phyloP scores from a whole-genome alignment of 1,140 invertebrate species.

The Drosophila punjabiensis region DNA sequence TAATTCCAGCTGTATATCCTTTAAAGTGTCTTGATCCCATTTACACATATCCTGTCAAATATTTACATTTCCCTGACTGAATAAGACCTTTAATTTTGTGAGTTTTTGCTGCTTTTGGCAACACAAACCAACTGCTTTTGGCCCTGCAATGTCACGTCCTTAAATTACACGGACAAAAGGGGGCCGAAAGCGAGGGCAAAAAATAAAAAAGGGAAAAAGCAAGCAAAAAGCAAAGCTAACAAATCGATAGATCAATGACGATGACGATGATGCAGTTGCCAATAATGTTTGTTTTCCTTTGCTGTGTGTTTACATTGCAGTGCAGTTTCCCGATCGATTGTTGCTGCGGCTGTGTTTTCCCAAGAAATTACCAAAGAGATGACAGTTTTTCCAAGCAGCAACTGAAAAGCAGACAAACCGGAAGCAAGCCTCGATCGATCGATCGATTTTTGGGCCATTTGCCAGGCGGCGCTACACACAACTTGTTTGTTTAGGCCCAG shows the following conservation, averaged over 20 bases:
- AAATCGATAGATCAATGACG: slow-evolving; percentile 63
- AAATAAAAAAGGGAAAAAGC: not conserved
- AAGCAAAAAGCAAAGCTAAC: slow-evolving; percentile 52
- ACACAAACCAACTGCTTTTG: not conserved
- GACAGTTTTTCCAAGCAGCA: slow-evolving; percentile 40
- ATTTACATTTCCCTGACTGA: not conserved
- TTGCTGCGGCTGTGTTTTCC: slow-evolving; percentile 75
- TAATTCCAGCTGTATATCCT: not conserved
- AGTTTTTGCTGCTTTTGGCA: not conserved
- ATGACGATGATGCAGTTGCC: slow-evolving; percentile 17
- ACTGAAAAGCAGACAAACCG: slow-evolving; percentile 25
- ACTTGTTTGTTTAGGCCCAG: slow-evolving; percentile 66
- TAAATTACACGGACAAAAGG: slow-evolving; percentile 64
- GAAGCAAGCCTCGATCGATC: slow-evolving; percentile 13
- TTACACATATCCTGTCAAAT: not conserved
- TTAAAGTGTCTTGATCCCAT: not conserved
- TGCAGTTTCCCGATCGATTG: slow-evolving; percentile 39
- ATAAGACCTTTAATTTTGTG: not conserved
- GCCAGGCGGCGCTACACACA: slow-evolving; percentile 62
- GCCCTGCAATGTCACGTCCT: slow-evolving; percentile 76
- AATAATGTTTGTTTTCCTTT: slow-evolving; percentile 36
- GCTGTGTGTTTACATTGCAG: slow-evolving; percentile 33
- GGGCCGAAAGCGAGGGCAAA: slow-evolving; percentile 24
- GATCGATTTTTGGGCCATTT: slow-evolving; percentile 65
- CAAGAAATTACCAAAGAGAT: slow-evolving; percentile 59